These are phyloP conservation scores for Xestia sexstrigata DNA, from an alignment of 2,888 invertebrate genomes.

Conservation along the genomic window DNA sequence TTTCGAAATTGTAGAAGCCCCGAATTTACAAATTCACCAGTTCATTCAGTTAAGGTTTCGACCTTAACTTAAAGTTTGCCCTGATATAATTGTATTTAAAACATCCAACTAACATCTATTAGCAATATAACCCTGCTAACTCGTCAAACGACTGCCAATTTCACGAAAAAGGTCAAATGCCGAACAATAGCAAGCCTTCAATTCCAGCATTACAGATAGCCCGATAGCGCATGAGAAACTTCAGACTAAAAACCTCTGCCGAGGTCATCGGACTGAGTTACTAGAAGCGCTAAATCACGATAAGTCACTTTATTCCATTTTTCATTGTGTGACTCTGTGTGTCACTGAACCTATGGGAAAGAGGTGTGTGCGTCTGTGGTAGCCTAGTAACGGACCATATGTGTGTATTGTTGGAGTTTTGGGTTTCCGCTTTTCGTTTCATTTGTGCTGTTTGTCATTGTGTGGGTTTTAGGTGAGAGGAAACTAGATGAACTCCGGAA, in stretches of 20 bases:
- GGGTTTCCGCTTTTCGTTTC: constrained; percentile 43
- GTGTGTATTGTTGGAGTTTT: constrained; percentile 40
- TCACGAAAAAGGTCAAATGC: constrained; percentile 59
- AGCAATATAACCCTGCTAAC: constrained; percentile 19
- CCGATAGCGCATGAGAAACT: constrained; percentile 65
- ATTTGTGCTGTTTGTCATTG: constrained; percentile 31
- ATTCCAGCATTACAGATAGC: constrained; percentile 56
- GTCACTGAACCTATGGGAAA: constrained; percentile 59
- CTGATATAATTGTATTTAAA: not conserved
- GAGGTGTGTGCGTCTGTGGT: constrained; percentile 44
- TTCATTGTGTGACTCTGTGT: constrained; percentile 43
- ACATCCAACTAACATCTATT: not conserved
- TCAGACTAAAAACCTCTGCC: constrained; percentile 48
- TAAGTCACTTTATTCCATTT: constrained; percentile 46
- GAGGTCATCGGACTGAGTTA: constrained; percentile 56
- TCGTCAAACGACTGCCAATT: constrained; percentile 33
- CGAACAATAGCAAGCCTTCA: constrained; percentile 64
- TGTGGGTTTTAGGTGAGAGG: constrained; percentile 18
- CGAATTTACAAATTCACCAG: no score
- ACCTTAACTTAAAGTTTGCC: not conserved
- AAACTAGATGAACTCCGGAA: not conserved
- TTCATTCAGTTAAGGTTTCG: no score
- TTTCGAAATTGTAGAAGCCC: no score
- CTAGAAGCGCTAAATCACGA: constrained; percentile 55
- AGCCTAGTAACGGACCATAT: constrained; percentile 52